Evolutionary conservation across 2,888 invertebrate genomes (phyloP), one percentile per base, ranked within the genome.

Genomic region (Trisateles emortualis): DNA sequence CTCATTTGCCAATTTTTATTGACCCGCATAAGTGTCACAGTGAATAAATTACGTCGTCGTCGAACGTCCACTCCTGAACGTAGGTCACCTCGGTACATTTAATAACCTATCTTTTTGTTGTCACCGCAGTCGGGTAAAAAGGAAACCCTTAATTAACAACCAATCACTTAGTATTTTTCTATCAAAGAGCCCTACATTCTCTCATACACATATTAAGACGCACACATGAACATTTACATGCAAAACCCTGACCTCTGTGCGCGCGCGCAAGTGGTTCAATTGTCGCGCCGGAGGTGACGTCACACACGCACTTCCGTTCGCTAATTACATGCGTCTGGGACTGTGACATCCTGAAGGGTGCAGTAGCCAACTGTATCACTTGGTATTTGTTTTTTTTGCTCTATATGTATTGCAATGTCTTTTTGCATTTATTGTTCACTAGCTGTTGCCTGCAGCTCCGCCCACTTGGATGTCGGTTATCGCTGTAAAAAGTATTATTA

Each of bases 281-380:
- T 87, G 84, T 72, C 72, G 9, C 69, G 63, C 58, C 84, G 89
- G 89, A 89, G 71, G 81, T 89, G 89, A 89, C 87, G 84, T 87
- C 88, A 86, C 74, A 51, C 45, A 75, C 77, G 78, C 82, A 79
- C 85, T 88, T 88, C 88, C 88, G 79, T 61, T 55, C 78, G 76
- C 81, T 84, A 87, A 88, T 87, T 88, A 79, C 74, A 57, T 55
- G 74, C 78, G 84, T 83, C 83, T 83, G 83, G 76, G 76, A 68
- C 51, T 52, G 69, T 71, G 71, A 78, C 68, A 72, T 77, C 74
- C 75, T 68, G 68, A 72, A 69, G 70, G 70, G 70, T 64, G 66
- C 44, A 19, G 8, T 30, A 10, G 42, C 40, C 55, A 44, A 55
- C 42, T 51, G 44, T 45, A 61, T 35, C 46, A 38, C n/a, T 16